phyloP scores from a whole-genome alignment of 1,140 invertebrate species.

The Drosophila miranda region DNA sequence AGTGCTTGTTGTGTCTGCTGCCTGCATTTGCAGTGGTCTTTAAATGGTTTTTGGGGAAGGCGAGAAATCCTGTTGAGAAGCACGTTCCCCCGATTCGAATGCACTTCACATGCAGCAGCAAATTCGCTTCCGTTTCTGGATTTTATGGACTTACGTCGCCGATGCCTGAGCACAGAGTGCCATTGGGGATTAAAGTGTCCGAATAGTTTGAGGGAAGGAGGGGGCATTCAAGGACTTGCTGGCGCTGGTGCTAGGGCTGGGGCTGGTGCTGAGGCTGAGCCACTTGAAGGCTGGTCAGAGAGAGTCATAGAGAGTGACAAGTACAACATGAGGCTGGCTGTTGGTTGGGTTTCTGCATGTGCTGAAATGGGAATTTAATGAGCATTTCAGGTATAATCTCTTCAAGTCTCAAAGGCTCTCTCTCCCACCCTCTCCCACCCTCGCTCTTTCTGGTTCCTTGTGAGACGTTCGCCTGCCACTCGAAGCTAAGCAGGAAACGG shows the following conservation, averaged over 20 bases:
- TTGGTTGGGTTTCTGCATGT: conserved; percentile 54
- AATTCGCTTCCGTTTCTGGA: conserved; percentile 41
- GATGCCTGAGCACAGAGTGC: conserved; percentile 31
- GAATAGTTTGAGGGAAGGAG: conserved; percentile 1
- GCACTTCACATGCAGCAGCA: conserved; percentile 44
- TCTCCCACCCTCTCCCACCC: neutral
- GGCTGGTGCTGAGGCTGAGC: neutral
- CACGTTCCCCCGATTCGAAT: conserved; percentile 36
- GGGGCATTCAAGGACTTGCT: conserved; percentile 8
- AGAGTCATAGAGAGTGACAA: conserved; percentile 39
- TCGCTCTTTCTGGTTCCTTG: conserved; percentile 4
- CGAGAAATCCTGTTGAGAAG: conserved; percentile 39
- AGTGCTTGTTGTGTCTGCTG: conserved; percentile 35
- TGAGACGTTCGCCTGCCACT: conserved; percentile 55
- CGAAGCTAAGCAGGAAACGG: conserved; percentile 75
- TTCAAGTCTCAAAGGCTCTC: too few species aligned
- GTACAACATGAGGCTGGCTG: conserved; percentile 30
- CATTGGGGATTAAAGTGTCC: conserved; percentile 49
- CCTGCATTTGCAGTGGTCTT: conserved; percentile 47
- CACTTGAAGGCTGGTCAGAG: conserved; percentile 29
- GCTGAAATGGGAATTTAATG: conserved; percentile 65
- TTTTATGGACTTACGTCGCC: conserved; percentile 48
- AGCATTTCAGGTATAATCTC: conserved; percentile 38
- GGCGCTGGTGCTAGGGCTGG: neutral
- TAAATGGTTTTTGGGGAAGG: conserved; percentile 43